A percentile compares a stretch with the other conserved stretches of the same genome.
phyloP scores from a whole-genome alignment of 2,113 vertebrate genomes.

The Eonycteris spelaea region DNA sequence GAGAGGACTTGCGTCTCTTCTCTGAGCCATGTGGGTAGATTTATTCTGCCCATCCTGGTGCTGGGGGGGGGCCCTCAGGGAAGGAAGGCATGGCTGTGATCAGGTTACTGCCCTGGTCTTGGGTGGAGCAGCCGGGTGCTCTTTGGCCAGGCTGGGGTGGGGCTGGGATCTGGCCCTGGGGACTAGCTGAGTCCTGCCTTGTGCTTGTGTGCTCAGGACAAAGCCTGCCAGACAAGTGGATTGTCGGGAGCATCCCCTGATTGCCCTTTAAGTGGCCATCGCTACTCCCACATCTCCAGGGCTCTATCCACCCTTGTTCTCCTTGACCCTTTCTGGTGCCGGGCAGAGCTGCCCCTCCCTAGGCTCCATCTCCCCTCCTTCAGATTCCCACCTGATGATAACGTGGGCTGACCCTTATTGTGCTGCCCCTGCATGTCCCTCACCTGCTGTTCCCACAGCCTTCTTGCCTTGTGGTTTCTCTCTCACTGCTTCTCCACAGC shows the following conservation, averaged over 20 bases:
- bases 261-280: background rate
- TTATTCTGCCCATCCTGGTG: accelerated
- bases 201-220: background rate
- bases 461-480: background rate
- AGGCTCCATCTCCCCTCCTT: background rate
- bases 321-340: background rate
- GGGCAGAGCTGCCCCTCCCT: background rate
- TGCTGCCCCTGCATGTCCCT: background rate
- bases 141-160: background rate
- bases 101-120: background rate
- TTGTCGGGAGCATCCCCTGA: background rate
- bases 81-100: background rate
- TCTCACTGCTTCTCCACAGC: background rate
- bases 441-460: background rate
- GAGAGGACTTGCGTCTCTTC: background rate
- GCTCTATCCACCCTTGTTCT: background rate
- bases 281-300: accelerated
- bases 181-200: background rate
- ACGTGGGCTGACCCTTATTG: background rate
- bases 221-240: background rate
- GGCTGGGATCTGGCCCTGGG: background rate
- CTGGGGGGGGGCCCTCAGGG: background rate
- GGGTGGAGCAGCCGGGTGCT: background rate
- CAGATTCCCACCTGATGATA: background rate
- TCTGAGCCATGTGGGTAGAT: background rate